phyloP scores from a whole-genome alignment of 2,797 vertebrate genomes.

The Xenopus petersii region DNA sequence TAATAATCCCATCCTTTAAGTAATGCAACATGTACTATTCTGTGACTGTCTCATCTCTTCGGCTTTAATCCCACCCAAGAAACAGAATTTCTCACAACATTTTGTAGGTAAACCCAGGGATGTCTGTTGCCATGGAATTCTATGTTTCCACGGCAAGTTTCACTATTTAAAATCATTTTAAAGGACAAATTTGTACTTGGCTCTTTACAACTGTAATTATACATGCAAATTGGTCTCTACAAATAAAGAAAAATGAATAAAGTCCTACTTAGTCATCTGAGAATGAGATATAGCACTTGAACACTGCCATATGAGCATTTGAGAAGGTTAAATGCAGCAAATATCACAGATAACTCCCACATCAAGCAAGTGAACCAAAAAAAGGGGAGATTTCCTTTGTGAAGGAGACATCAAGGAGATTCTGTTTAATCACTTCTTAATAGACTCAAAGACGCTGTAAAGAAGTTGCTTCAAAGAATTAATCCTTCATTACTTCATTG shows the following conservation, averaged over 20 bases:
- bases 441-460: conserved; percentile 67
- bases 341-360: conserved; percentile 74
- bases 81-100: not conserved
- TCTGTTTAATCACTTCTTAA: conserved; percentile 72
- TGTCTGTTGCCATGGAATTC: conserved; percentile 8
- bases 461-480: conserved; percentile 69
- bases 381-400: conserved; percentile 68
- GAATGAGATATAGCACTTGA: conserved; percentile 70
- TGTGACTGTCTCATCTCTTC: not conserved
- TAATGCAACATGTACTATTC: not conserved
- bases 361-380: conserved; percentile 73
- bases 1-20: not conserved
- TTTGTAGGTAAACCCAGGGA: not conserved
- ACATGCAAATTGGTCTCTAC: conserved; percentile 74
- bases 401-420: conserved; percentile 76
- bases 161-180: conserved; percentile 37
- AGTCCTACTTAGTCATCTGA: conserved; percentile 72
- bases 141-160: conserved; percentile 29
- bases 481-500: conserved; percentile 68
- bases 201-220: conserved; percentile 63
- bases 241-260: conserved; percentile 76
- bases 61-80: too few relatives aligned
- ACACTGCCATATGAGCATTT: conserved; percentile 72
- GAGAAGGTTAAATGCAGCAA: conserved; percentile 72
- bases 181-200: conserved; percentile 48